Conservation (phyloP, 2,888 invertebrate genomes). For the Xestobium rufovillosum region DNA sequence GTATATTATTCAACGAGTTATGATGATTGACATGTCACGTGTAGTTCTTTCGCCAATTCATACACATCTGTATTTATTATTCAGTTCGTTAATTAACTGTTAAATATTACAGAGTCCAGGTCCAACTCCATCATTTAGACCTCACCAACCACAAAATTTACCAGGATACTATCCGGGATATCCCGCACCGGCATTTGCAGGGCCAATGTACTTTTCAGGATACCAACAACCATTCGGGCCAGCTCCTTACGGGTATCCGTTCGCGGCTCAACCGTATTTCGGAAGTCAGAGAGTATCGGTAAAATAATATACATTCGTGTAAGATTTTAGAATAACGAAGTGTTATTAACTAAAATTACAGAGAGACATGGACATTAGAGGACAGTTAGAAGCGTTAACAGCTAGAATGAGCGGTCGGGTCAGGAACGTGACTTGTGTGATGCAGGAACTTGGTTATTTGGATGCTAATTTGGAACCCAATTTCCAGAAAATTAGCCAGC, state of each 20-base stretch:
- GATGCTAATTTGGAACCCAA: conserved; percentile 60
- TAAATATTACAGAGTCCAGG: too few species aligned
- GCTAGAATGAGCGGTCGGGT: conserved; percentile 48
- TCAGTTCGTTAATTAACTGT: too few species aligned
- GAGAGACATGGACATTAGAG: conserved; percentile 55
- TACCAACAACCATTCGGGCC: conserved; percentile 21
- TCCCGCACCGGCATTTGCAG: conserved; percentile 45
- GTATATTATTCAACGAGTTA: too few species aligned
- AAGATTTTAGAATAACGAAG: too few species aligned
- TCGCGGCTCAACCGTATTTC: conserved; percentile 41
- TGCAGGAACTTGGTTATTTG: conserved; percentile 64
- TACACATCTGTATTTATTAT: too few species aligned
- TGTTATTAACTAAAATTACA: too few species aligned
- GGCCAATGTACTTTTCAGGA: conserved; percentile 42
- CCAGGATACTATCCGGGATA: conserved; percentile 29
- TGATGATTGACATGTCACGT: too few species aligned
- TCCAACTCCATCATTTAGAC: conserved; percentile 46
- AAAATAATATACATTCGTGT: conserved; percentile 39
- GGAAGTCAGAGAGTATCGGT: conserved; percentile 50
- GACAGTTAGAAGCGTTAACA: conserved; percentile 54
- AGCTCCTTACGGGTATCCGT: conserved; percentile 32
- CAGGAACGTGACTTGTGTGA: conserved; percentile 60
- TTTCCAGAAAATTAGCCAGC: conserved; percentile 54
- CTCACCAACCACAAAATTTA: conserved; percentile 42
- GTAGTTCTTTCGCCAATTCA: too few species aligned